A percentile compares a stretch with the other conserved stretches of the same genome.
Evolutionary conservation across 2,113 vertebrate genomes (phyloP).

Genomic region (Planiliza haematocheilus): DNA sequence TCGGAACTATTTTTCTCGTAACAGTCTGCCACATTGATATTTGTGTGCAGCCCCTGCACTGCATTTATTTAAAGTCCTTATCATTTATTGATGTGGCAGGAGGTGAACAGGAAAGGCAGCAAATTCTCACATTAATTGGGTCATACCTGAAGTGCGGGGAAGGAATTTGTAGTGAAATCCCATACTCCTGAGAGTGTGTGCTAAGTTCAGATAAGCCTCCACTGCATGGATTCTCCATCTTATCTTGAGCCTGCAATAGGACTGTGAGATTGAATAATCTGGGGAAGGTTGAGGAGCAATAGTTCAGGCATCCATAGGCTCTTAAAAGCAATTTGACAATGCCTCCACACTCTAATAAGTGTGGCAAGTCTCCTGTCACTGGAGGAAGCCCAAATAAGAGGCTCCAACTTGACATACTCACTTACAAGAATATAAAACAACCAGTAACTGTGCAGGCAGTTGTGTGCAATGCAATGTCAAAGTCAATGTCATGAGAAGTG

Average conservation of each 20-base stretch:
- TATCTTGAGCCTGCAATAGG: conserved; percentile 82
- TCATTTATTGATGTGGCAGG: conserved; percentile 72
- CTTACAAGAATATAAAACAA: conserved; percentile 54
- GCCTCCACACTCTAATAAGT: conserved; percentile 75
- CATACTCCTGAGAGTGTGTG: conserved; percentile 80
- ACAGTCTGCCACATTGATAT: conserved; percentile 28
- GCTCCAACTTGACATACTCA: conserved; percentile 45
- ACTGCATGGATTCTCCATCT: conserved; percentile 83
- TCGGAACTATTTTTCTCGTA: background rate
- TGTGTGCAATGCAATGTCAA: conserved; percentile 28
- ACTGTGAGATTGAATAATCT: conserved; percentile 84
- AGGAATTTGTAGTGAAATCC: conserved; percentile 81
- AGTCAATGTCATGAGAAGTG: conserved; percentile 41
- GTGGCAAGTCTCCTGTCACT: conserved; percentile 56
- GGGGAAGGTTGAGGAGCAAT: conserved; percentile 77
- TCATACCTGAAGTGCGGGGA: conserved; percentile 80
- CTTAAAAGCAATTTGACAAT: conserved; percentile 82
- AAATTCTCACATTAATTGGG: conserved; percentile 82
- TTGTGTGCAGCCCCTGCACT: conserved; percentile 36
- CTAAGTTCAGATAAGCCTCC: conserved; percentile 83
- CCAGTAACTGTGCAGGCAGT: conserved; percentile 27
- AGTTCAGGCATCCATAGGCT: conserved; percentile 79
- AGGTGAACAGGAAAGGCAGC: conserved; percentile 63
- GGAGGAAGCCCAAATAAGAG: conserved; percentile 54
- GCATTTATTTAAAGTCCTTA: conserved; percentile 65